A percentile compares a stretch with the other conserved stretches of the same genome.
phyloP scores from a whole-genome alignment of 2,888 invertebrate species.

The Acanthopleura granulata region DNA sequence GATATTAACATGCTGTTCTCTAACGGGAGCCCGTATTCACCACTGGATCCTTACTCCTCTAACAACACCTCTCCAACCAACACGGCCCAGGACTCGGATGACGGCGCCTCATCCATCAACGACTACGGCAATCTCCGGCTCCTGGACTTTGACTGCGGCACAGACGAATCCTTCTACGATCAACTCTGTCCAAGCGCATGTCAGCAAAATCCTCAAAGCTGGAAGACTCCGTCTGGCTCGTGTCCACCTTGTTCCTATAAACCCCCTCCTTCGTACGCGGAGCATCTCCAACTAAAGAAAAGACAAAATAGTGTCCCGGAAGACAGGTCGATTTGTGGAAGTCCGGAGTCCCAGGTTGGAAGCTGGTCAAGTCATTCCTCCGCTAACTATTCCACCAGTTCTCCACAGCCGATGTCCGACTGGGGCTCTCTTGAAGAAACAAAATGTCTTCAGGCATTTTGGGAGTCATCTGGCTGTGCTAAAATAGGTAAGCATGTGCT shows the following conservation, averaged over 20 bases:
- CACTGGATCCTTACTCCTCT: neutral
- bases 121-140: neutral
- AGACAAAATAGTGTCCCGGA: neutral
- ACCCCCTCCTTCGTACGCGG: conserved; percentile 11
- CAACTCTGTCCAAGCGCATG: neutral
- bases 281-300: neutral
- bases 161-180: conserved; percentile 1
- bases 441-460: too few relatives aligned
- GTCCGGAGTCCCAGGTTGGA: too few relatives aligned
- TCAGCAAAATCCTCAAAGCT: neutral
- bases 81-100: conserved; percentile 13
- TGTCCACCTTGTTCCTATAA: neutral
- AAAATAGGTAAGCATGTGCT: too few relatives aligned
- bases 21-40: conserved; percentile 4
- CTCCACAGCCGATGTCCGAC: too few relatives aligned
- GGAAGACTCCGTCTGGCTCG: neutral
- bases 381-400: too few relatives aligned
- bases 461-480: too few relatives aligned
- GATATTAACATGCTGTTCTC: neutral
- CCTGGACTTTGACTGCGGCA: neutral
- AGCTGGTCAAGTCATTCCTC: too few relatives aligned
- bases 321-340: too few relatives aligned
- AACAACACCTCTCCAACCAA: neutral
- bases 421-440: too few relatives aligned
- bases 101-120: neutral